Conservation (phyloP, 2,888 invertebrate genomes). For the Andricus curvator region DNA sequence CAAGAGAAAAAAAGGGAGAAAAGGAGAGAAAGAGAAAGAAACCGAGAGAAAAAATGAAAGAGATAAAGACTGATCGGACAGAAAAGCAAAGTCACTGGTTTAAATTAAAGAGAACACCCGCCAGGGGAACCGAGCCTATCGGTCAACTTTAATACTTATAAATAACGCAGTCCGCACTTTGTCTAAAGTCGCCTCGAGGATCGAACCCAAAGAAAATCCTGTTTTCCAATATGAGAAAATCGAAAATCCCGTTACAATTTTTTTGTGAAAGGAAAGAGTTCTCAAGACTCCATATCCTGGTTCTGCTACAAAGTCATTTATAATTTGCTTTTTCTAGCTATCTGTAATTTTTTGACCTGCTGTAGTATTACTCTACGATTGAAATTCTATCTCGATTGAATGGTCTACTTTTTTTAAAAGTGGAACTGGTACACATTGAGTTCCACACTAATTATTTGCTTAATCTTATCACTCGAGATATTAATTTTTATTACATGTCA, state of each 20-base stretch:
- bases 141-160: constrained; percentile 42
- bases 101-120: constrained; percentile 75
- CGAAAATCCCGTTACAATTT: background rate
- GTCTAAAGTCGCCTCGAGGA: constrained; percentile 19
- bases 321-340: background rate
- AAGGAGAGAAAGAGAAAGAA: constrained; percentile 45
- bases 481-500: too few species aligned
- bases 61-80: constrained; percentile 42
- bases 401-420: too few species aligned
- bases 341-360: background rate
- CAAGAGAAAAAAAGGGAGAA: constrained; percentile 47
- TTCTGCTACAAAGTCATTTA: constrained; percentile 1
- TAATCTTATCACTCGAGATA: background rate
- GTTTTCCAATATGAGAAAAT: constrained; percentile 46
- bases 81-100: constrained; percentile 71
- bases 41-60: constrained; percentile 38
- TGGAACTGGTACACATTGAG: too few species aligned
- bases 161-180: constrained; percentile 18
- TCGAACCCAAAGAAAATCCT: constrained; percentile 39
- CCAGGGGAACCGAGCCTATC: constrained; percentile 58
- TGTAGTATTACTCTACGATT: too few species aligned
- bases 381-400: too few species aligned
- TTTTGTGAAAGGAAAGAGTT: background rate
- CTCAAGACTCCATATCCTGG: background rate
- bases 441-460: background rate